These are phyloP conservation scores for Axea sp. DNA, from an alignment of 2,888 invertebrate species.

Conservation along the genomic window DNA sequence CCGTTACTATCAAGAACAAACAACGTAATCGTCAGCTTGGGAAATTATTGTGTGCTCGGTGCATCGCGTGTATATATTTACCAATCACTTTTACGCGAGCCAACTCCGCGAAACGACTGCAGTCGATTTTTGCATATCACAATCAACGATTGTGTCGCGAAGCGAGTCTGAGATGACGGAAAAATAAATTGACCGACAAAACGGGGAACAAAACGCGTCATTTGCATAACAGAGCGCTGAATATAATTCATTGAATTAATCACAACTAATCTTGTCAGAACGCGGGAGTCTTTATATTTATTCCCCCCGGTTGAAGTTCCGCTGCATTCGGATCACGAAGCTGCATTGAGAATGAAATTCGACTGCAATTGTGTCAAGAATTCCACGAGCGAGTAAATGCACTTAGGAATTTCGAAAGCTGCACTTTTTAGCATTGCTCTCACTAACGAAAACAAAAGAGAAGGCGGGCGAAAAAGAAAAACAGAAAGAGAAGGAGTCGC, in stretches of 20 bases:
- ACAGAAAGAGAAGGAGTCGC: background rate
- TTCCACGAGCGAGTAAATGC: slow-evolving; percentile 38
- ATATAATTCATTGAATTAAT: slow-evolving; percentile 34
- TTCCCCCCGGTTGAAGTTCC: slow-evolving; percentile 7
- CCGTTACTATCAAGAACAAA: no score
- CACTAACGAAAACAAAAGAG: slow-evolving; percentile 33
- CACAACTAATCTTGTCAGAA: slow-evolving; percentile 23
- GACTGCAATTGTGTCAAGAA: slow-evolving; percentile 53
- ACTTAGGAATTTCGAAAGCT: slow-evolving; percentile 48
- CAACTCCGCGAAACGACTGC: no score
- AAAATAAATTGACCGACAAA: no score
- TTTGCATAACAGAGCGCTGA: slow-evolving; percentile 15
- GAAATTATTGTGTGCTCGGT: no score
- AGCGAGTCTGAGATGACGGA: no score
- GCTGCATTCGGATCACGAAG: slow-evolving; percentile 50
- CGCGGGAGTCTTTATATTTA: slow-evolving; percentile 31
- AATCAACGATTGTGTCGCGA: no score
- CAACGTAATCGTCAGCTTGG: no score
- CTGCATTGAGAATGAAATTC: slow-evolving; percentile 44
- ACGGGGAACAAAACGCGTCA: no score
- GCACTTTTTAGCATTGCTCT: slow-evolving; percentile 30
- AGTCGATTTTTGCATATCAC: no score
- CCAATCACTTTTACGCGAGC: no score
- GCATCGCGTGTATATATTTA: no score
- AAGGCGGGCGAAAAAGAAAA: background rate